Conservation (phyloP, 2,888 invertebrate genomes). For the Agriopis marginaria region DNA sequence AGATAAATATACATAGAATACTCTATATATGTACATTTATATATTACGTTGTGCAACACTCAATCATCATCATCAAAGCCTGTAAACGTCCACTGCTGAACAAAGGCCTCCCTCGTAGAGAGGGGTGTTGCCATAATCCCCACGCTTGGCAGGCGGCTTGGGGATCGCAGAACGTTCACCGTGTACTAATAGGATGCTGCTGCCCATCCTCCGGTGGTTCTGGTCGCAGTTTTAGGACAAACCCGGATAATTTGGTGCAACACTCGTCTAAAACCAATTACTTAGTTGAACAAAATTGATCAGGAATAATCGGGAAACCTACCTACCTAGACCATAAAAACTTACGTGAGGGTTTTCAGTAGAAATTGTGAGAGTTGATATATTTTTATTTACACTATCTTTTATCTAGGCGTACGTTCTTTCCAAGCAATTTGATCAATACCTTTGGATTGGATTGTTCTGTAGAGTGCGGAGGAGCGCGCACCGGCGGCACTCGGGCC, state of each 20-base stretch:
- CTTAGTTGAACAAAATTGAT: background rate
- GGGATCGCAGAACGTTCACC: no score
- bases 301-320: background rate
- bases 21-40: background rate
- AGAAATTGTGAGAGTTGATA: conserved; percentile 23
- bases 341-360: conserved; percentile 6
- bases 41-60: background rate
- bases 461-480: conserved; percentile 60
- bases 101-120: no score
- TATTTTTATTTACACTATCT: conserved; percentile 26
- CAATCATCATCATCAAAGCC: no score
- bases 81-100: no score
- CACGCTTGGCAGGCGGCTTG: no score
- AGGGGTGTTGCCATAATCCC: no score
- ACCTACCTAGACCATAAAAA: conserved; percentile 2
- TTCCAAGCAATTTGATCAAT: conserved; percentile 72
- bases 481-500: conserved; percentile 61
- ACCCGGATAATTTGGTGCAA: no score
- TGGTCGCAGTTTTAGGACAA: no score
- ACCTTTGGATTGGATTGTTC: conserved; percentile 72
- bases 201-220: no score
- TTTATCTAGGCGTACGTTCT: conserved; percentile 37
- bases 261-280: no score
- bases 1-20: background rate
- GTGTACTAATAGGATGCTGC: no score